Conservation (phyloP, 1,140 invertebrate genomes). For the Drosophila paulistorum region DNA sequence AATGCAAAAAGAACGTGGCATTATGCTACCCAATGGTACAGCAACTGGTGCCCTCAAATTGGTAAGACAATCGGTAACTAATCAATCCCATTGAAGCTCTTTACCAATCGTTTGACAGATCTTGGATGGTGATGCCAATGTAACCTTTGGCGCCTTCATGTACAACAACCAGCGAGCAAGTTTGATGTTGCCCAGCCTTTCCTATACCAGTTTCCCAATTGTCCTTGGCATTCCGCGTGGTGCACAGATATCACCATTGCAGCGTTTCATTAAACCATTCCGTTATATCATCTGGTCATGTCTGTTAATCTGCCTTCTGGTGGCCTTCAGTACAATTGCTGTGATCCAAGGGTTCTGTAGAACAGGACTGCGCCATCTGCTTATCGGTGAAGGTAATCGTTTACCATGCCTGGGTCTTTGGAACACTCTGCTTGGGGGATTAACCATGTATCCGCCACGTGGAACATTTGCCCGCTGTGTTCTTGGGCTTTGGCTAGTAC, state of each 20-base stretch:
- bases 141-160: conserved; percentile 66
- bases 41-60: conserved; percentile 61
- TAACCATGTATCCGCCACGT: conserved; percentile 39
- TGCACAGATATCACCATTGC: conserved; percentile 44
- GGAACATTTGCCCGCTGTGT: conserved; percentile 68
- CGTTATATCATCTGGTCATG: conserved; percentile 64
- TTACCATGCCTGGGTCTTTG: conserved; percentile 58
- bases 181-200: conserved; percentile 59
- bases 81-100: not conserved
- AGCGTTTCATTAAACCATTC: conserved; percentile 63
- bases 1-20: conserved; percentile 51
- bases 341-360: conserved; percentile 19
- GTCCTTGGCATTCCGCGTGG: conserved; percentile 59
- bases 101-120: conserved; percentile 41
- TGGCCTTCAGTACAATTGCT: conserved; percentile 47
- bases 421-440: conserved; percentile 49
- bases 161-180: conserved; percentile 55
- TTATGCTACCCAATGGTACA: conserved; percentile 59
- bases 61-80: conserved; percentile 34
- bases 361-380: conserved; percentile 33
- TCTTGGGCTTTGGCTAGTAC: conserved; percentile 59
- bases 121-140: conserved; percentile 56
- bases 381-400: conserved; percentile 58
- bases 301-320: conserved; percentile 32
- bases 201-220: conserved; percentile 65